phyloP scores from a whole-genome alignment of 2,888 invertebrate species.

The Heliconius charithonia region DNA sequence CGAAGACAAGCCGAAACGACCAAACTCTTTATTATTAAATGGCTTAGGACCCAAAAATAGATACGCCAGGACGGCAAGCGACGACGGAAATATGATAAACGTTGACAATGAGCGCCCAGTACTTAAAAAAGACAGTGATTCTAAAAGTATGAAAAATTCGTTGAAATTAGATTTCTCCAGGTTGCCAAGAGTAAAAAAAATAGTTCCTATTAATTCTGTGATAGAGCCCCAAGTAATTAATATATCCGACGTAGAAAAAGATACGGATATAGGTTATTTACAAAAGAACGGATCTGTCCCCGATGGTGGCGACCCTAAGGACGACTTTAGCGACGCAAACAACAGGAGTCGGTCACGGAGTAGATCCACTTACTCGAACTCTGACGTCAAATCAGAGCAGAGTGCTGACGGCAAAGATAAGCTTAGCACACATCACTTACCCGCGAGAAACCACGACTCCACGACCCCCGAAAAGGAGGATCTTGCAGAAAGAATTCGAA shows the following conservation, averaged over 20 bases:
- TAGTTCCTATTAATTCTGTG: constrained; percentile 83
- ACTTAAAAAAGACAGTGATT: constrained; percentile 66
- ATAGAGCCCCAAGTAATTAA: constrained; percentile 80
- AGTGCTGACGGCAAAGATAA: constrained; percentile 66
- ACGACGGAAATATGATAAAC: constrained; percentile 62
- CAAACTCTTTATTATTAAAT: constrained; percentile 80
- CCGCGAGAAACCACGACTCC: constrained; percentile 74
- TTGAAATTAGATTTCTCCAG: constrained; percentile 86
- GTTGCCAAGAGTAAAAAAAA: constrained; percentile 84
- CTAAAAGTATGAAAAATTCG: constrained; percentile 73
- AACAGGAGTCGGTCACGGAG: constrained; percentile 74
- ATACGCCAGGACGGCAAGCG: constrained; percentile 76
- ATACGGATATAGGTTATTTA: constrained; percentile 64
- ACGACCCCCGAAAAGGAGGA: constrained; percentile 86
- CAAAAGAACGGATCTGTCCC: constrained; percentile 63
- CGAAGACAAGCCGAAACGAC: constrained; percentile 80
- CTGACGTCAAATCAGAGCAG: constrained; percentile 79
- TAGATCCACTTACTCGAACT: constrained; percentile 73
- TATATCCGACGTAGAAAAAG: constrained; percentile 65
- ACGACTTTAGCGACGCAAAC: constrained; percentile 56
- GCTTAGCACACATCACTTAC: constrained; percentile 63
- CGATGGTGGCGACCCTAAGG: constrained; percentile 55
- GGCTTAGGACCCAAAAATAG: constrained; percentile 82
- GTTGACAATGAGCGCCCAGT: constrained; percentile 58
- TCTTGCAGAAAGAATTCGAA: constrained; percentile 92